Conservation (phyloP, 2,888 invertebrate species). For the Mythimna vitellina region DNA sequence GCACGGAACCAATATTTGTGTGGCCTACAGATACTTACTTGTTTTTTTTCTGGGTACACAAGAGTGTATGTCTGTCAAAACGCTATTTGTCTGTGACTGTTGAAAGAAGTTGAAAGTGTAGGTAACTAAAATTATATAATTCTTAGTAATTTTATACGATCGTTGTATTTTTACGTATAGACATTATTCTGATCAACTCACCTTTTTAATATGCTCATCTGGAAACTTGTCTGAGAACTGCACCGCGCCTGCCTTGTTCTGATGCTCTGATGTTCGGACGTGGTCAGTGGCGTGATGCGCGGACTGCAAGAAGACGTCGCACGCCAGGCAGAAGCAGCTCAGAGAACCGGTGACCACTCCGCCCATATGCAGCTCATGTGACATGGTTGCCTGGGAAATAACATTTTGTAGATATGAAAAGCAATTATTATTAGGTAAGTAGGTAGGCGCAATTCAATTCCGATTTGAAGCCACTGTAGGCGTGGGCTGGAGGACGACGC, state of each 20-base stretch:
- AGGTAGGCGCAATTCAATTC: too few relatives aligned
- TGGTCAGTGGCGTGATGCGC: conserved; percentile 60
- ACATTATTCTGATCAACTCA: conserved; percentile 26
- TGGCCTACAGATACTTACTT: too few relatives aligned
- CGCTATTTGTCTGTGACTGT: too few relatives aligned
- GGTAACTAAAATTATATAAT: background rate
- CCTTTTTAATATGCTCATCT: conserved; percentile 74
- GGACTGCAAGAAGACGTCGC: conserved; percentile 65
- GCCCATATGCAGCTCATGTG: conserved; percentile 61
- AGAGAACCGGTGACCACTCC: conserved; percentile 70
- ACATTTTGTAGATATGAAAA: background rate
- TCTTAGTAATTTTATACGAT: too few relatives aligned
- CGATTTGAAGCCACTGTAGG: too few relatives aligned
- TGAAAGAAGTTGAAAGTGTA: background rate
- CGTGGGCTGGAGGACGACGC: too few relatives aligned
- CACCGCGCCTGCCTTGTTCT: conserved; percentile 55
- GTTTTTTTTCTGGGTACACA: too few relatives aligned
- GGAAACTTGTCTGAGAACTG: conserved; percentile 69
- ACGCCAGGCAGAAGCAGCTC: conserved; percentile 73
- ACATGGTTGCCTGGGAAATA: conserved; percentile 42
- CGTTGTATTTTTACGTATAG: too few relatives aligned
- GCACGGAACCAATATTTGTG: too few relatives aligned
- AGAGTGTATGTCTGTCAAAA: too few relatives aligned
- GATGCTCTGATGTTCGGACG: conserved; percentile 59
- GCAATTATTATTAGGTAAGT: background rate